Conservation (phyloP, 2,888 invertebrate genomes). For the Zygaena filipendulae region DNA sequence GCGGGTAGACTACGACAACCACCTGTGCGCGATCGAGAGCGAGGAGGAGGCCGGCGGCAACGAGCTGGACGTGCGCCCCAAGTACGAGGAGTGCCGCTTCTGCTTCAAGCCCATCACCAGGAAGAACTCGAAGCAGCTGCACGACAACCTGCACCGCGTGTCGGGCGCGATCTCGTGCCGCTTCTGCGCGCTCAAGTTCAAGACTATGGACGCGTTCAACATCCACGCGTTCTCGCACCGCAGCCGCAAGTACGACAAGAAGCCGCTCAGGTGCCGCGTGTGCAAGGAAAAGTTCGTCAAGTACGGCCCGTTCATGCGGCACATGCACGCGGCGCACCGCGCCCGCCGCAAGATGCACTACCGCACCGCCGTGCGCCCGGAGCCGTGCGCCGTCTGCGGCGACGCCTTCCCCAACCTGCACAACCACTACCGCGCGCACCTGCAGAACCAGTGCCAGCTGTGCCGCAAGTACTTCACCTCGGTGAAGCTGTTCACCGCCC, state of each 20-base stretch:
- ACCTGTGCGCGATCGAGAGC: constrained; percentile 54
- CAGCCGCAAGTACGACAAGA: constrained; percentile 51
- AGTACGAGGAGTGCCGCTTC: constrained; percentile 53
- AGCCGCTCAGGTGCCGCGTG: constrained; percentile 50
- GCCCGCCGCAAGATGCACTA: constrained; percentile 49
- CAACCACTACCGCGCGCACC: constrained; percentile 70
- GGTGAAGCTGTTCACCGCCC: constrained; percentile 34
- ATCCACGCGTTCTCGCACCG: constrained; percentile 60
- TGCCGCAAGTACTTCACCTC: constrained; percentile 58
- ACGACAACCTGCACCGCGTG: constrained; percentile 44
- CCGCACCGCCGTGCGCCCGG: constrained; percentile 49
- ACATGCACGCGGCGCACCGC: constrained; percentile 49
- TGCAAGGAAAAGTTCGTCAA: constrained; percentile 53
- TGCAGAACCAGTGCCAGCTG: constrained; percentile 62
- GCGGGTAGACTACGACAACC: constrained; percentile 42
- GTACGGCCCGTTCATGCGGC: constrained; percentile 55
- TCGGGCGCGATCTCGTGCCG: constrained; percentile 60
- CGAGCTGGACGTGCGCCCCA: constrained; percentile 21
- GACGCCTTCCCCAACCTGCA: constrained; percentile 70
- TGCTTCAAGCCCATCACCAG: constrained; percentile 58
- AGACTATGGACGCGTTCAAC: constrained; percentile 58
- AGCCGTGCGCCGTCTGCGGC: constrained; percentile 70
- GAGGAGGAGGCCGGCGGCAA: constrained; percentile 36
- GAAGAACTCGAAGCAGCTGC: constrained; percentile 37
- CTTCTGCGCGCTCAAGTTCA: constrained; percentile 56